Conservation (phyloP, 2,797 vertebrate species). For the Lateolabrax maculatus region DNA sequence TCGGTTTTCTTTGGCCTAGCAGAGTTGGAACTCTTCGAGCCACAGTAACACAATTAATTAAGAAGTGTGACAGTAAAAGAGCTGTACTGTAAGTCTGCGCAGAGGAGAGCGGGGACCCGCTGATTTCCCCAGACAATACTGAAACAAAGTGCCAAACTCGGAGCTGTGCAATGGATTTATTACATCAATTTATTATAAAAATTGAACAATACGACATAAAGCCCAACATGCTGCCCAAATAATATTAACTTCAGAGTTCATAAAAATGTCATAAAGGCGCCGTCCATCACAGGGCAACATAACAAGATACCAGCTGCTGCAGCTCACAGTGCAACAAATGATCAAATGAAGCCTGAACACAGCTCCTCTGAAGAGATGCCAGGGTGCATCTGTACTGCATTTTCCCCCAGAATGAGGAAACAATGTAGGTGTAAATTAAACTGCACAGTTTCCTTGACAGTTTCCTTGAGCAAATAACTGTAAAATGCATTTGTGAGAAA, state of each 20-base stretch:
- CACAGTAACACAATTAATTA: not conserved
- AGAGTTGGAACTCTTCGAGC: not conserved
- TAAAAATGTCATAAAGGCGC: not conserved
- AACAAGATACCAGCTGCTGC: not conserved
- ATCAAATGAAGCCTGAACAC: not conserved
- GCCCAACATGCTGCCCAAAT: not conserved
- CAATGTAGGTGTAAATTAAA: not conserved
- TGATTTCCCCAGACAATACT: not conserved
- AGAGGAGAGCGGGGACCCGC: too few species aligned
- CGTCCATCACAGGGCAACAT: not conserved
- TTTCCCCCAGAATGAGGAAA: not conserved
- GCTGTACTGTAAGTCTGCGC: not conserved
- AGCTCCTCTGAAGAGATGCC: not conserved
- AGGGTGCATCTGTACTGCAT: too few species aligned
- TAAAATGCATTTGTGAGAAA: not conserved
- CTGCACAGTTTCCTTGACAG: not conserved
- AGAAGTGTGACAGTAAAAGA: not conserved
- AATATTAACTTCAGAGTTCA: not conserved
- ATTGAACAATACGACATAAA: not conserved
- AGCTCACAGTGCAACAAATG: not conserved
- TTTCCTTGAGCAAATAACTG: not conserved
- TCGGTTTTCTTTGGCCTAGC: not conserved
- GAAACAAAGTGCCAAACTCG: not conserved
- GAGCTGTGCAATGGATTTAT: not conserved
- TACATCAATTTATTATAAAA: not conserved